Conservation (phyloP, 2,797 vertebrate genomes). For the Esox lucius region DNA sequence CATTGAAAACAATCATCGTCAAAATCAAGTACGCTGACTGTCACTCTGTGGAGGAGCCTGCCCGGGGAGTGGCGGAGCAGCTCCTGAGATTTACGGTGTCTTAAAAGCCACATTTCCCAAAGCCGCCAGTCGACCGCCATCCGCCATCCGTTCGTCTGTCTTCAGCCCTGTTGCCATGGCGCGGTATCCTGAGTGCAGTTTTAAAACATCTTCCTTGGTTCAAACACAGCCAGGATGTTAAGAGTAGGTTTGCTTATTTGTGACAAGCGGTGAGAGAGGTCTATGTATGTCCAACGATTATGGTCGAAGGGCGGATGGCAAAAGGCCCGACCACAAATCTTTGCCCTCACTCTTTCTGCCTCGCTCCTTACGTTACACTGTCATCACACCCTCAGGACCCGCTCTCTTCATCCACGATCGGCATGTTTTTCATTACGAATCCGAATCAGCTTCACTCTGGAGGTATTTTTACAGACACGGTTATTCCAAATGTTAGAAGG, state of each 20-base stretch:
- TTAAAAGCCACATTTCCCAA: conserved; percentile 64
- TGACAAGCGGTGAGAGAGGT: not conserved
- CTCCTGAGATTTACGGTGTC: conserved; percentile 63
- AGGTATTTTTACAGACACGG: no score
- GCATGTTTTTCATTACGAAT: not conserved
- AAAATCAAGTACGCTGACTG: conserved; percentile 56
- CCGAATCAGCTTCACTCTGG: no score
- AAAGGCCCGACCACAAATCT: not conserved
- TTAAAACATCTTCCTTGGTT: conserved; percentile 14
- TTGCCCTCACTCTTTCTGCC: not conserved
- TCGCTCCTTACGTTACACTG: not conserved
- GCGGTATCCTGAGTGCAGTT: conserved; percentile 25
- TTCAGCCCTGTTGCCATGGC: conserved; percentile 11
- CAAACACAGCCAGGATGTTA: conserved; percentile 6
- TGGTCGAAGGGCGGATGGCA: not conserved
- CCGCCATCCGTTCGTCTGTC: conserved; percentile 28
- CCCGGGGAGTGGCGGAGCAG: conserved; percentile 36
- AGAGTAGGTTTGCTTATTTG: conserved; percentile 15
- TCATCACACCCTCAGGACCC: not conserved
- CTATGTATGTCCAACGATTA: not conserved
- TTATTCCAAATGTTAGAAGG: no score
- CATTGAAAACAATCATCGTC: conserved; percentile 64
- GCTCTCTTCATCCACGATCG: not conserved
- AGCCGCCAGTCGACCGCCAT: conserved; percentile 28
- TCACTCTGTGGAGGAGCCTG: conserved; percentile 51